Conservation (phyloP, 2,797 vertebrate species). For the Esox masquinongy region DNA sequence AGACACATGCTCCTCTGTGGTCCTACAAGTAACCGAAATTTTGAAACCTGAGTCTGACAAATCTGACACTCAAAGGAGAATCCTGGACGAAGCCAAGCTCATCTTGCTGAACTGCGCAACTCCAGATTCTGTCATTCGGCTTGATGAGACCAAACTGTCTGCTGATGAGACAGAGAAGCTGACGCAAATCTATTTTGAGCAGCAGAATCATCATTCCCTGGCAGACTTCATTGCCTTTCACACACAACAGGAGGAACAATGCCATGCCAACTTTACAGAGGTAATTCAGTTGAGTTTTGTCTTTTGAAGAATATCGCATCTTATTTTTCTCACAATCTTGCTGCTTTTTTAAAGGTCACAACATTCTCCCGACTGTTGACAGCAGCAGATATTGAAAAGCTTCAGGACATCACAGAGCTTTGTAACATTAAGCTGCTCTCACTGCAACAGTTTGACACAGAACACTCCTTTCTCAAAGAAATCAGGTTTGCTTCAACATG, state of each 20-base stretch:
- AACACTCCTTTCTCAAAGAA: slow-evolving; percentile 88
- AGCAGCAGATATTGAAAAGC: slow-evolving; percentile 70
- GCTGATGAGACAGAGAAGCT: slow-evolving; percentile 63
- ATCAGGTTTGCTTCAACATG: slow-evolving; percentile 78
- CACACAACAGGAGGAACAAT: slow-evolving; percentile 9
- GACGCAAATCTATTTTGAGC: slow-evolving; percentile 75
- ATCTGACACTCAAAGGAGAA: slow-evolving; percentile 40
- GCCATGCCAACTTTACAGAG: slow-evolving; percentile 80
- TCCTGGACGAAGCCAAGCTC: slow-evolving; percentile 74
- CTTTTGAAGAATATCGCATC: background rate
- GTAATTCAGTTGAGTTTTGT: slow-evolving; percentile 60
- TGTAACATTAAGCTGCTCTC: slow-evolving; percentile 77
- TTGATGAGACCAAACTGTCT: slow-evolving; percentile 66
- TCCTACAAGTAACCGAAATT: slow-evolving; percentile 81
- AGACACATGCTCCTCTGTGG: slow-evolving; percentile 87
- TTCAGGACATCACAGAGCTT: slow-evolving; percentile 59
- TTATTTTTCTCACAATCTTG: background rate
- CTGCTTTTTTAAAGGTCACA: slow-evolving; percentile 77
- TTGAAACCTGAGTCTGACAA: slow-evolving; percentile 41
- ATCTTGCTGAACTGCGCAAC: slow-evolving; percentile 88
- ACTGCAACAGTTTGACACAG: slow-evolving; percentile 94
- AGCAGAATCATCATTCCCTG: slow-evolving; percentile 83
- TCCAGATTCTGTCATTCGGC: slow-evolving; percentile 88
- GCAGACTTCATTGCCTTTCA: slow-evolving; percentile 81
- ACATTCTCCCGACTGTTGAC: slow-evolving; percentile 96